These are phyloP conservation scores for Eremobia ochroleuca DNA, from an alignment of 2,888 invertebrate genomes.

Conservation along the genomic window DNA sequence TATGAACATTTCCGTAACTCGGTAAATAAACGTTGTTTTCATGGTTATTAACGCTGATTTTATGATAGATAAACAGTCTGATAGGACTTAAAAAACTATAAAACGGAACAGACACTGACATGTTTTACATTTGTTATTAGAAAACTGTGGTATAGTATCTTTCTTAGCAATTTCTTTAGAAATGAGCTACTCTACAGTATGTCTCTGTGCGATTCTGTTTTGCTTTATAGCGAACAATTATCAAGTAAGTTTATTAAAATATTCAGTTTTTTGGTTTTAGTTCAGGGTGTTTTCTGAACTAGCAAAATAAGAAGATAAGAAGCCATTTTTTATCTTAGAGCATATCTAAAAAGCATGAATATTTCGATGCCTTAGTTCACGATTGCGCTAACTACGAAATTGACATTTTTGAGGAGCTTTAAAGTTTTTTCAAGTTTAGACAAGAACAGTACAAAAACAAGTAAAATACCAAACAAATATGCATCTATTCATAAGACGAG, in stretches of 20 bases:
- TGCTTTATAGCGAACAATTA: not conserved
- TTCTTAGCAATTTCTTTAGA: not conserved
- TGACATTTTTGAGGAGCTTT: too few relatives aligned
- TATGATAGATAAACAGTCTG: not conserved
- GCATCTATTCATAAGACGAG: too few relatives aligned
- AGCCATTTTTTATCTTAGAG: not conserved
- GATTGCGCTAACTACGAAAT: too few relatives aligned
- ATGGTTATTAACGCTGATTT: too few relatives aligned
- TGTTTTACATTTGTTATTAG: not conserved
- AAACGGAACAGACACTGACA: not conserved
- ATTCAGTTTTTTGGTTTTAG: not conserved
- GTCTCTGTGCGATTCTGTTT: not conserved
- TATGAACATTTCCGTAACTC: not conserved
- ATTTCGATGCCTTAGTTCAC: too few relatives aligned
- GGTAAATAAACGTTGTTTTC: not conserved
- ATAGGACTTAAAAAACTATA: conserved; percentile 4
- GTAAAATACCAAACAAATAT: too few relatives aligned
- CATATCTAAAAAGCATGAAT: not conserved
- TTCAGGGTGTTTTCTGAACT: too few relatives aligned
- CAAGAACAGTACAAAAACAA: too few relatives aligned
- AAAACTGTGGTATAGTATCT: not conserved
- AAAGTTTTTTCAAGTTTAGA: too few relatives aligned
- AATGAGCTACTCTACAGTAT: conserved; percentile 8
- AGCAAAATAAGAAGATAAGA: not conserved
- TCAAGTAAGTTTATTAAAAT: conserved; percentile 13